A percentile compares a stretch with the other conserved stretches of the same genome.
These are phyloP conservation scores for Chymomyza costata DNA, from an alignment of 1,140 invertebrate species.

Conservation along the genomic window DNA sequence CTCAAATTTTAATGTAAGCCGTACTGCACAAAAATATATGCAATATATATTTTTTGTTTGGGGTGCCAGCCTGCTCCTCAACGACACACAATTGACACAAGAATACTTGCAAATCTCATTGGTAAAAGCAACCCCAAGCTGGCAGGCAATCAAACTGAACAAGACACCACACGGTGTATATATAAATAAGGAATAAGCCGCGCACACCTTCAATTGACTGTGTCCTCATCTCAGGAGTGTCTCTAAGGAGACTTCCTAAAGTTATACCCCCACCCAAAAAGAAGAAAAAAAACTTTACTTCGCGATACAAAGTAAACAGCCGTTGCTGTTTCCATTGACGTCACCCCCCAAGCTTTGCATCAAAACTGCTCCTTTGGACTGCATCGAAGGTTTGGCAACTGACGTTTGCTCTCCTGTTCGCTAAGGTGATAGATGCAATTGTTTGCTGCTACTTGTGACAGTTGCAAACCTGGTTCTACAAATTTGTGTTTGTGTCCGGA, in stretches of 20 bases:
- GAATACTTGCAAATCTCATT: constrained; percentile 52
- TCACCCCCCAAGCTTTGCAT: neutral
- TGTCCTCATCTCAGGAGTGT: too few relatives aligned
- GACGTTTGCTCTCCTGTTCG: too few relatives aligned
- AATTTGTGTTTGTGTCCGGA: constrained; percentile 11
- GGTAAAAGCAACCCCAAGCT: constrained; percentile 28
- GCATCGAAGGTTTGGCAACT: too few relatives aligned
- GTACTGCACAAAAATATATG: constrained; percentile 42
- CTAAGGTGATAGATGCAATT: neutral
- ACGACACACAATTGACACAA: constrained; percentile 55
- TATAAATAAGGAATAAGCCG: too few relatives aligned
- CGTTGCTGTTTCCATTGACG: neutral
- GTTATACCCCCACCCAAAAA: too few relatives aligned
- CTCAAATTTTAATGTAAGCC: constrained; percentile 60
- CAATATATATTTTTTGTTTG: too few relatives aligned
- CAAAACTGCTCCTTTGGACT: too few relatives aligned
- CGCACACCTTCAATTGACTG: too few relatives aligned
- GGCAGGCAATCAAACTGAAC: constrained; percentile 13
- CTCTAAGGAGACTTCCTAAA: too few relatives aligned
- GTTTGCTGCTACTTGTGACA: constrained; percentile 7
- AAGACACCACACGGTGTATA: too few relatives aligned
- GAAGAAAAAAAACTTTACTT: too few relatives aligned
- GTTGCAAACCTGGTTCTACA: constrained; percentile 5
- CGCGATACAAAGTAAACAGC: constrained; percentile 41
- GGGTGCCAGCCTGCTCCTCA: constrained; percentile 8